These are phyloP conservation scores for Drosophila diplacantha DNA, from an alignment of 2,888 invertebrate genomes.

Conservation along the genomic window DNA sequence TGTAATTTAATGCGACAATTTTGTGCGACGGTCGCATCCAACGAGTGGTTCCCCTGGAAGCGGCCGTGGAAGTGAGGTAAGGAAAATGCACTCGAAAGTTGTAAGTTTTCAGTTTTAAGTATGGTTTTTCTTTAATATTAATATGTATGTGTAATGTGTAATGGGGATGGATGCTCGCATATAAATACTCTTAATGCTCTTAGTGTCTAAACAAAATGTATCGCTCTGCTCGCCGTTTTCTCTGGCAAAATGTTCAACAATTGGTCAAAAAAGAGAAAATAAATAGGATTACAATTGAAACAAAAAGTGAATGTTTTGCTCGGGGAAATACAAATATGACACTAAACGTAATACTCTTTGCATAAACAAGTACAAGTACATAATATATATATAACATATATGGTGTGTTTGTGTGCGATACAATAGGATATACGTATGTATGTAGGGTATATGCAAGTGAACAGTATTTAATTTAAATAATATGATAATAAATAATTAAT, in stretches of 20 bases:
- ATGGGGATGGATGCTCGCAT: slow-evolving; percentile 36
- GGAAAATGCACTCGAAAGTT: slow-evolving; percentile 13
- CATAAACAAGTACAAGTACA: slow-evolving; percentile 37
- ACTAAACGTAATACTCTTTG: slow-evolving; percentile 77
- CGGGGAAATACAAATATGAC: slow-evolving; percentile 69
- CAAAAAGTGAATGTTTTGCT: slow-evolving; percentile 35
- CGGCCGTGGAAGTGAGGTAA: neutral
- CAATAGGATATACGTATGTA: slow-evolving; percentile 49
- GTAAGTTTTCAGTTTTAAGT: slow-evolving; percentile 51
- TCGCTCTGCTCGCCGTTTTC: slow-evolving; percentile 29
- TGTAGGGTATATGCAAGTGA: slow-evolving; percentile 44
- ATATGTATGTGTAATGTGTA: slow-evolving; percentile 39
- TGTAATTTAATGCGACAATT: slow-evolving; percentile 75
- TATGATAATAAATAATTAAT: slow-evolving; percentile 56
- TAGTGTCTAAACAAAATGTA: slow-evolving; percentile 52
- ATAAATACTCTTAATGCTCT: slow-evolving; percentile 68
- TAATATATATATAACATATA: slow-evolving; percentile 40
- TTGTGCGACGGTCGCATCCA: slow-evolving; percentile 43
- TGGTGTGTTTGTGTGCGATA: slow-evolving; percentile 29
- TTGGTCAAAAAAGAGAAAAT: slow-evolving; percentile 30
- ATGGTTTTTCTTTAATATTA: slow-evolving; percentile 36
- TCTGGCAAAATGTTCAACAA: slow-evolving; percentile 30
- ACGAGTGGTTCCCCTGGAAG: slow-evolving; percentile 7
- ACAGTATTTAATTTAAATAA: slow-evolving; percentile 56
- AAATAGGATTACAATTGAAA: slow-evolving; percentile 38